Base-by-base conservation (phyloP, 2,888 invertebrate genomes). In the Limnephilus auricula region DNA sequence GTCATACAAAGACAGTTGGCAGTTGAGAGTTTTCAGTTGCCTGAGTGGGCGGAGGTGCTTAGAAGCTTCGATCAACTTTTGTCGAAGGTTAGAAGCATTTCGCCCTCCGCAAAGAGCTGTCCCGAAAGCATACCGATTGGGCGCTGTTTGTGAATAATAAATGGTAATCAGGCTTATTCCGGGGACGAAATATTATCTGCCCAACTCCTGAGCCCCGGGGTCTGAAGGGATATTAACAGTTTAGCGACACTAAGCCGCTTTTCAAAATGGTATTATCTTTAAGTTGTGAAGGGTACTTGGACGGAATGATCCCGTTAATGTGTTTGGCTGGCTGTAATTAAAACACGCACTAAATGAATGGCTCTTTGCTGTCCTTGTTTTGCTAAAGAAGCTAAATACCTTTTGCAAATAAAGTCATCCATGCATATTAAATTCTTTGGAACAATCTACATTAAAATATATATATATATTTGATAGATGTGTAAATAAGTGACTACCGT, bases 221-320 rank as follows among this genome's bases (percentile, higher is more conserved):
- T 34, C 87, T 88, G 78, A 88, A 34, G 87, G 65, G 87, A 90
- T 90, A 91, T 91, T 87, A 91, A 65, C 90, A 90, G 90, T 91
- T 91, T 87, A 90, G 78, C 37, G 91, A 91, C 91, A 90, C n/a
- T 91, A 91, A 91, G 90, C 90, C 78, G 88, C 90, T 91, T 91
- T 85, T 84, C 80, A 25, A 65, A 90, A 89, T 87, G 50, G 82
- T 50, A 89, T 91, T 91, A 91, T 50, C 30, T 30, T 79, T 80
- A 90, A 32, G 79, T 82, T n/a, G 12, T 79, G 80, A 30, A 31
- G 85, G 50, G 32, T 50, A 31, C 86, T 85, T 40, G 86, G 86
- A 18, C 86, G 86, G 50, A 50, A 86, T 50, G 65, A 86, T 50
- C 86, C 86, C 32, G 30, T 86, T 86, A 86, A 86, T 86, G 86